Evolutionary conservation across 1,140 invertebrate genomes (phyloP).

Genomic region (Bombus vancouverensis): DNA sequence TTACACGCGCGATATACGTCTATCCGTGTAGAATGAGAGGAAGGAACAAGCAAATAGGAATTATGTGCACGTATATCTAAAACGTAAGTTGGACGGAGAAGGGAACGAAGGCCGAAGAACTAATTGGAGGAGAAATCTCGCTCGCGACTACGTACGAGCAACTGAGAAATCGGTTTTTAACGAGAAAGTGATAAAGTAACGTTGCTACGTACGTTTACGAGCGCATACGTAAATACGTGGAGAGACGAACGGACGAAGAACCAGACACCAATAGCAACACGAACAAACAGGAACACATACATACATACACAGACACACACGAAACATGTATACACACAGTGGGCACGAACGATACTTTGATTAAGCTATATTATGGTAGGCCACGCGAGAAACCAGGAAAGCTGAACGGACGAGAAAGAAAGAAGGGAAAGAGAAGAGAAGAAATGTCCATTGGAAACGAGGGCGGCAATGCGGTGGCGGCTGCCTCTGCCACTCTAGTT

Average conservation of each 20-base stretch:
- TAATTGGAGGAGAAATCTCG: neutral
- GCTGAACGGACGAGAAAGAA: neutral
- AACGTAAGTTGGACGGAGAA: slow-evolving; percentile 17
- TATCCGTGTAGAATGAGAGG: neutral
- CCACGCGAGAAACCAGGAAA: slow-evolving; percentile 62
- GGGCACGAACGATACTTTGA: slow-evolving; percentile 63
- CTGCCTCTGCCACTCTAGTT: slow-evolving; percentile 71
- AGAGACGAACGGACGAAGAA: neutral
- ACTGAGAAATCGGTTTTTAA: slow-evolving; percentile 51
- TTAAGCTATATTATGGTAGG: slow-evolving; percentile 66
- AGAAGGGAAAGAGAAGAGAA: slow-evolving; percentile 28
- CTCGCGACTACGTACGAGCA: slow-evolving; percentile 10
- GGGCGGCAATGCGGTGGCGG: slow-evolving; percentile 61
- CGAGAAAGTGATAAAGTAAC: slow-evolving; percentile 54
- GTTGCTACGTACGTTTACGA: slow-evolving; percentile 44
- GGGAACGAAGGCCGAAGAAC: neutral
- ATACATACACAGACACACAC: neutral
- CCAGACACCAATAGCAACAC: neutral
- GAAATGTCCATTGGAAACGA: slow-evolving; percentile 22
- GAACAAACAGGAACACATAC: neutral
- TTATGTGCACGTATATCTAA: slow-evolving; percentile 52
- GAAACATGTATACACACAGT: neutral
- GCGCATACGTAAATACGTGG: neutral
- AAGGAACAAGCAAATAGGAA: neutral
- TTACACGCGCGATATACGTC: neutral